phyloP scores from a whole-genome alignment of 2,888 invertebrate genomes.

The Drosophila formosana region DNA sequence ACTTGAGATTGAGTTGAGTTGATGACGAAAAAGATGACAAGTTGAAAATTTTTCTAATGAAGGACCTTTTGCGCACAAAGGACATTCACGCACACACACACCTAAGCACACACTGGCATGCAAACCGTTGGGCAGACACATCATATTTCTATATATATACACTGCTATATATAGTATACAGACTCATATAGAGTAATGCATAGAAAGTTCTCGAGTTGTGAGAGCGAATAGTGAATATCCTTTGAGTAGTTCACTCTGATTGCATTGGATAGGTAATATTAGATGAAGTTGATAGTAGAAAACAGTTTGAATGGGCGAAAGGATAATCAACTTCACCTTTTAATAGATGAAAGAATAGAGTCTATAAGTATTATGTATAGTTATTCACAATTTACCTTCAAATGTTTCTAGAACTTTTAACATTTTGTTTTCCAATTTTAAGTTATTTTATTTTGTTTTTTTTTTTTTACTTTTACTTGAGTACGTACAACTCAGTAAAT shows the following conservation, averaged over 20 bases:
- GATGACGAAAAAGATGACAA: conserved; percentile 82
- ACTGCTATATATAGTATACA: conserved; percentile 1
- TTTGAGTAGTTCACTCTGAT: conserved; percentile 17
- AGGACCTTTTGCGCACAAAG: conserved; percentile 77
- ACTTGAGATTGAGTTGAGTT: conserved; percentile 81
- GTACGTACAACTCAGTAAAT: too few species aligned
- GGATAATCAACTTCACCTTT: not conserved
- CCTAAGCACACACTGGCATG: conserved; percentile 26
- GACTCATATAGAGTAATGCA: conserved; percentile 2
- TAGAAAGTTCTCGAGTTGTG: not conserved
- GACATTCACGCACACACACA: conserved; percentile 47
- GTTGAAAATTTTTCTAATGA: conserved; percentile 82
- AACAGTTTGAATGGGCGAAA: not conserved
- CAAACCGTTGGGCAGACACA: conserved; percentile 44
- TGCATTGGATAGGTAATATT: conserved; percentile 4
- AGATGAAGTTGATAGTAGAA: not conserved
- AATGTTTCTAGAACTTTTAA: too few species aligned
- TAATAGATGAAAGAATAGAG: not conserved
- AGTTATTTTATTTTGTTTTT: too few species aligned
- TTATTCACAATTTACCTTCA: too few species aligned
- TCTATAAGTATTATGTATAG: not conserved
- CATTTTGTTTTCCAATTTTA: too few species aligned
- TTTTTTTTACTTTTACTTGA: too few species aligned
- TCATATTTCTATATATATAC: conserved; percentile 26
- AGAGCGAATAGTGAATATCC: conserved; percentile 1